phyloP scores from a whole-genome alignment of 1,140 invertebrate species.

The Danaus plexippus region DNA sequence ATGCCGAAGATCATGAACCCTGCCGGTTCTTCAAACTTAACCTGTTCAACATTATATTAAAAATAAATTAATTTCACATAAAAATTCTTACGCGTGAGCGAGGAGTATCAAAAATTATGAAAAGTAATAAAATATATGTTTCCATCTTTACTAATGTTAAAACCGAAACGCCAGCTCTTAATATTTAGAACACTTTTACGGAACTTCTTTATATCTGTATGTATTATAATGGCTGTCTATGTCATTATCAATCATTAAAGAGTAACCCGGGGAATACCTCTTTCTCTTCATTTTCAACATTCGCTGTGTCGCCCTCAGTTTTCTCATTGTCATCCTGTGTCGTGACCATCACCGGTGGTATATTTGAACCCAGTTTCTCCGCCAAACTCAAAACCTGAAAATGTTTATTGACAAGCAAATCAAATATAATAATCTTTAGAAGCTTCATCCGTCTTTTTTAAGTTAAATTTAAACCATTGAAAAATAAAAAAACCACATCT shows the following conservation, averaged over 20 bases:
- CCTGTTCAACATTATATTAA: constrained; percentile 23
- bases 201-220: neutral
- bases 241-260: too few relatives aligned
- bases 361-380: constrained; percentile 43
- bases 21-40: constrained; percentile 42
- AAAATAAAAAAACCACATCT: too few relatives aligned
- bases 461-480: too few relatives aligned
- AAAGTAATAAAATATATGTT: too few relatives aligned
- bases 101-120: too few relatives aligned
- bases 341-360: constrained; percentile 27
- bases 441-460: too few relatives aligned
- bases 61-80: neutral
- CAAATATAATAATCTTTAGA: too few relatives aligned
- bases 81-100: neutral
- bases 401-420: neutral
- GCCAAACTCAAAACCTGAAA: constrained; percentile 32
- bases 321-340: constrained; percentile 13
- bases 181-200: too few relatives aligned
- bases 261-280: constrained; percentile 9
- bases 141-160: too few relatives aligned
- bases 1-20: constrained; percentile 50
- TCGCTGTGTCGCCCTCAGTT: constrained; percentile 10
- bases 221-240: too few relatives aligned
- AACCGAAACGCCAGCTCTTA: too few relatives aligned
- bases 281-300: constrained; percentile 18